Evolutionary conservation across 2,113 vertebrate species (phyloP), one percentile per base, ranked within the genome.

Genomic region (Bucco capensis): DNA sequence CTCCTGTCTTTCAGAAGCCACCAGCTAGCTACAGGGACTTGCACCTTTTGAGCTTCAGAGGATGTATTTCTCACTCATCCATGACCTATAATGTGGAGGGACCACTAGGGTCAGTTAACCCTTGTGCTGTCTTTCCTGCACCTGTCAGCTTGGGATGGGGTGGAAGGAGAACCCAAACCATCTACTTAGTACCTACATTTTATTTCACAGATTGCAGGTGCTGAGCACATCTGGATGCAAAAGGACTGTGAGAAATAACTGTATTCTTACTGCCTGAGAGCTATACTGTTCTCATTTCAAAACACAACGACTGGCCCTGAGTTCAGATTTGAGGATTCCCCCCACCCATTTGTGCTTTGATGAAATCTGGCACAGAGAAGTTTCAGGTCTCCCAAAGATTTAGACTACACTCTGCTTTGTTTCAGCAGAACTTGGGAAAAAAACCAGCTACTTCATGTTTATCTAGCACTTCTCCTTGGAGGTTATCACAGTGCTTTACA

Each of bases 401-500:
- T 53, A 53, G 51, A n/a, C 64, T 16, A 13, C 1, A 7, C 23
- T 87, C 74, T 1, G 7, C 44, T 67, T 73, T 31, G 28, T 50
- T 87, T 31, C 23, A 61, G 44, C 22, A 64, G 58, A 84, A 57
- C 42, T n/a, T 13, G 9, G 31, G 37, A 1, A 69, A 61, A 61
- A 83, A 85, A 5, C 4, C 2, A 27, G 51, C 70, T 70, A 38
- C 62, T 42, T 92, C 73, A 7, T 1, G 44, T 61, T 95, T 93
- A 93, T 93, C 95, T 78, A 56, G 73, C 65, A 19, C 51, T 71
- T 74, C 56, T 91, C 91, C 92, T 83, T 81, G 88, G 79, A 64
- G 60, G 53, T 71, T 92, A 89, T 94, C 76, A 4, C 1, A 0
- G 47, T 12, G 58, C 58, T 70, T 49, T 53, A 28, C 67, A 57